A percentile compares a stretch with the other conserved stretches of the same genome.
Evolutionary conservation across 2,113 vertebrate genomes (phyloP).

Genomic region (Pionites leucogaster): DNA sequence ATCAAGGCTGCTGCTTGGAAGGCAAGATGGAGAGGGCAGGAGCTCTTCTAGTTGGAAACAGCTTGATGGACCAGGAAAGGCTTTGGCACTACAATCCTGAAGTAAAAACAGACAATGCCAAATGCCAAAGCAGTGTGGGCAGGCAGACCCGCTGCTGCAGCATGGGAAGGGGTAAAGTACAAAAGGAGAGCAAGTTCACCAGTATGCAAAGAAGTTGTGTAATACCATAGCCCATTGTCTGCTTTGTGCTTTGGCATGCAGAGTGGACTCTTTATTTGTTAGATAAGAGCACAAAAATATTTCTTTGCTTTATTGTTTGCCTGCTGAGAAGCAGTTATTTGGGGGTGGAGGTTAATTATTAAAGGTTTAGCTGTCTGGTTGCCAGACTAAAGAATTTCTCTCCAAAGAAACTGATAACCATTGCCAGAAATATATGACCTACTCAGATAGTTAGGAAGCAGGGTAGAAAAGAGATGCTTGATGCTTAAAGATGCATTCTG

Average conservation of each 20-base stretch:
- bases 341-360: neutral
- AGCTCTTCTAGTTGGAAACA: neutral
- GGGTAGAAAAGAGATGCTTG: neutral
- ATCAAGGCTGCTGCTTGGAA: neutral
- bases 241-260: neutral
- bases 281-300: neutral
- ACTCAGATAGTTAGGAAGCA: neutral
- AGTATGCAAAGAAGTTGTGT: neutral
- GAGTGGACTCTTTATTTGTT: neutral
- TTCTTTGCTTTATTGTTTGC: neutral
- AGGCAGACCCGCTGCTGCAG: neutral
- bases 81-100: accelerated
- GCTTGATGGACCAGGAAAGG: neutral
- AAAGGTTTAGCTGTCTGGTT: neutral
- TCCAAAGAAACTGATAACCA: neutral
- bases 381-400: neutral
- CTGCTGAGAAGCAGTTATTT: neutral
- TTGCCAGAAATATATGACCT: neutral
- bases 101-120: neutral
- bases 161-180: neutral
- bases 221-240: neutral
- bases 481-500: neutral
- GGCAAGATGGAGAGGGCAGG: neutral
- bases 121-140: neutral
- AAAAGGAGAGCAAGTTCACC: neutral